These are phyloP conservation scores for Drosophila pallidifrons DNA, from an alignment of 1,140 invertebrate species.

Conservation along the genomic window DNA sequence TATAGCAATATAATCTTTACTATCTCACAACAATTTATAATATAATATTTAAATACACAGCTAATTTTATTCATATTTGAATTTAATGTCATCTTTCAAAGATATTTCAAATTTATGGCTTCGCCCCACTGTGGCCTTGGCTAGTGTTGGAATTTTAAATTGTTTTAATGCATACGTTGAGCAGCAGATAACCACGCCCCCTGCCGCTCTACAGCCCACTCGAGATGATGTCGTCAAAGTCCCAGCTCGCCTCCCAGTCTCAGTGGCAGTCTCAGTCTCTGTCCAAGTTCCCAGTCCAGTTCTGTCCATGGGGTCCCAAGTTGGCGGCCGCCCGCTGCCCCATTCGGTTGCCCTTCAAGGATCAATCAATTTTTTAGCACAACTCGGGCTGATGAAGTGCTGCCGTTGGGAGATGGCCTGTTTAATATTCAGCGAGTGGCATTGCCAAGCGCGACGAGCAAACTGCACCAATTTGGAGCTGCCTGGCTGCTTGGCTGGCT, in stretches of 20 bases:
- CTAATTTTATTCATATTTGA: too few relatives aligned
- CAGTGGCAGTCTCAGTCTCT: too few relatives aligned
- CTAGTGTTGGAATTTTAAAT: constrained; percentile 74
- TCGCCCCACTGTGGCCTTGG: constrained; percentile 17
- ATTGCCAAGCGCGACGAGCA: constrained; percentile 66
- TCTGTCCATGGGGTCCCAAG: constrained; percentile 1
- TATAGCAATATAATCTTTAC: too few relatives aligned
- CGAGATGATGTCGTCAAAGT: constrained; percentile 72
- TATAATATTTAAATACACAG: too few relatives aligned
- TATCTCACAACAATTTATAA: too few relatives aligned
- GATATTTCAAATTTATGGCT: too few relatives aligned
- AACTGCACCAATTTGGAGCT: constrained; percentile 72
- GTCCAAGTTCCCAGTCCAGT: neutral
- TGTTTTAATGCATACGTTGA: constrained; percentile 73
- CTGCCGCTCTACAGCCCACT: constrained; percentile 30
- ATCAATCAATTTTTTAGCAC: constrained; percentile 82
- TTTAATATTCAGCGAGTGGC: constrained; percentile 79
- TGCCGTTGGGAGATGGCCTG: constrained; percentile 64
- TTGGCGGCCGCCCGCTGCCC: neutral
- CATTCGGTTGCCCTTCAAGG: constrained; percentile 55
- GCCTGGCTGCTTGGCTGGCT: constrained; percentile 13
- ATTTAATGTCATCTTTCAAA: too few relatives aligned
- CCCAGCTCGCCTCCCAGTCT: constrained; percentile 21
- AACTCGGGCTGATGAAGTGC: constrained; percentile 71
- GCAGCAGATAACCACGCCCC: constrained; percentile 64